Base-by-base conservation (phyloP, 1,140 invertebrate species). In the Megalonaias nervosa region DNA sequence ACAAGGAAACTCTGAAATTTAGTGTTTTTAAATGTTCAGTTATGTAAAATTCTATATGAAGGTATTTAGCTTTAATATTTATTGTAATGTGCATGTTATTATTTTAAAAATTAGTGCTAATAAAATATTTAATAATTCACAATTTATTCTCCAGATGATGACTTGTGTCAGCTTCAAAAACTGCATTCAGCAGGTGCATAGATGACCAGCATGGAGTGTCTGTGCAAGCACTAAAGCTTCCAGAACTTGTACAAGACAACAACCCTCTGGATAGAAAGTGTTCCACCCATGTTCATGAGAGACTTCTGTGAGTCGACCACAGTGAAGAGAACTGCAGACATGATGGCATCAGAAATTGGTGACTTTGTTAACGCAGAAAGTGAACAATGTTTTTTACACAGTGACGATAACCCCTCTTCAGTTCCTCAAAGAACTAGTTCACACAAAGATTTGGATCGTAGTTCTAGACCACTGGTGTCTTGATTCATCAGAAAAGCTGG, bases 141-240 rank as follows among this genome's bases (percentile, higher is more conserved):
- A 71, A 61, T 38, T 56, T 26, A 77, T 77, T 48, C 77, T 87
- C 82, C 80, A 87, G 82, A 84, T 21, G 74, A 76, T 72, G 48
- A 68, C 21, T 83, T 82, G 61, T 74, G 95, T 83, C 95, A 95
- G 88, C 94, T 94, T 26, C 96, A 77, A 95, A 95, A 88, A 91
- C 94, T 76, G 95, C 94, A 4, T 95, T 96, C 87, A 89, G 94
- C 80, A 93, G 93, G 69, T 92, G 95, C 55, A 88, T 96, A 65
- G 95, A 96, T 88, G 95, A 96, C 88, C 95, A 96, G 90, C 91
- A 95, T 78, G 95, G 95, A 57, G 95, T 94, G 0, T 31, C 3
- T 0, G 0, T 61, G 11, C 67, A 58, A 17, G 59, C 56, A 3
- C n/a, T 77, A 1, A 61, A 77, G 38, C 62, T 72, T 2, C 70